Conservation (phyloP, 2,113 vertebrate genomes). For the Oostethus manadensis region DNA sequence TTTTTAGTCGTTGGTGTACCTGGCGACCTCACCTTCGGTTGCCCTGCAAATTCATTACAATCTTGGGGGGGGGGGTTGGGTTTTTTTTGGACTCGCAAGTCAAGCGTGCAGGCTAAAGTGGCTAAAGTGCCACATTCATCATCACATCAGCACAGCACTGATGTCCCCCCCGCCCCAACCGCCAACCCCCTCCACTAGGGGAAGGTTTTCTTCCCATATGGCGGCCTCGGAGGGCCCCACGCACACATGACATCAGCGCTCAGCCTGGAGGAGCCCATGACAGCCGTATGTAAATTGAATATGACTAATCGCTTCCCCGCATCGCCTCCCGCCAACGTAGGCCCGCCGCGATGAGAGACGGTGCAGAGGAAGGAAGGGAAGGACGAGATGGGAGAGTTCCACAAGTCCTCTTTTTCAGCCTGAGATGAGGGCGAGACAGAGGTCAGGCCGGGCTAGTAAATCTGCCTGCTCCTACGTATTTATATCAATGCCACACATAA, state of each 20-base stretch:
- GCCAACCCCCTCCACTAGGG: slow-evolving; percentile 2
- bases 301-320: slow-evolving; percentile 70
- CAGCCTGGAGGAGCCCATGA: slow-evolving; percentile 47
- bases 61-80: background rate
- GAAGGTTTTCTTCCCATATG: slow-evolving; percentile 14
- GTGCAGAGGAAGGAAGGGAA: slow-evolving; percentile 3
- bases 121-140: slow-evolving; percentile 48
- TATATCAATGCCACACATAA: slow-evolving; percentile 5
- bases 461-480: slow-evolving; percentile 7
- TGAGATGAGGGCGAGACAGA: slow-evolving; percentile 36
- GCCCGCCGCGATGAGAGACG: slow-evolving; percentile 59
- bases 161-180: slow-evolving; percentile 3
- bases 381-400: slow-evolving; percentile 19
- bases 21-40: background rate
- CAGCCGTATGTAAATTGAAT: slow-evolving; percentile 75
- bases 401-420: slow-evolving; percentile 59
- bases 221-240: slow-evolving; percentile 44
- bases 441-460: background rate
- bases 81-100: slow-evolving; percentile 7
- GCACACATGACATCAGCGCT: slow-evolving; percentile 68
- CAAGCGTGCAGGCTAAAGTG: slow-evolving; percentile 13
- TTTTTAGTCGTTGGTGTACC: background rate
- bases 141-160: slow-evolving; percentile 17
- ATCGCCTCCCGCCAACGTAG: slow-evolving; percentile 62
- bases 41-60: background rate